phyloP scores from a whole-genome alignment of 2,113 vertebrate genomes.

The Rhodinocichla rosea region DNA sequence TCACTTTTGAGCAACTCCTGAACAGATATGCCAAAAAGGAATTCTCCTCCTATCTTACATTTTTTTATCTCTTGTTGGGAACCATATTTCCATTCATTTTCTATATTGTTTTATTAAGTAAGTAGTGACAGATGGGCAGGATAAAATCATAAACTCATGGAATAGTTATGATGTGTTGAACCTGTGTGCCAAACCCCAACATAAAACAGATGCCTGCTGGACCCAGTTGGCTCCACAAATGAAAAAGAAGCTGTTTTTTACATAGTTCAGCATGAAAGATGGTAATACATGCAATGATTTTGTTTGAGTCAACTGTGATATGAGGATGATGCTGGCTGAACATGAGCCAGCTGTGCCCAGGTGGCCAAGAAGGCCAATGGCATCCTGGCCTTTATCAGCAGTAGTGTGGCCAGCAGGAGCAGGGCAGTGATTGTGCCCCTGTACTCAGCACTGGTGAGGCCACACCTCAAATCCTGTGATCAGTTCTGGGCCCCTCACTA shows the following conservation, averaged over 20 bases:
- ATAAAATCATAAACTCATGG: neutral
- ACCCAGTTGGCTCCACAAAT: neutral
- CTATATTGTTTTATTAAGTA: neutral
- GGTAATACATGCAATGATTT: neutral
- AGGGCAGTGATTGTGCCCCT: fast-evolving
- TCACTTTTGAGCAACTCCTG: neutral
- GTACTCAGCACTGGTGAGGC: fast-evolving
- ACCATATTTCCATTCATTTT: neutral
- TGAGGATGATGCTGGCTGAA: neutral
- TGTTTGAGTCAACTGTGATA: neutral
- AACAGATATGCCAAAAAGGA: neutral
- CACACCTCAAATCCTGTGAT: fast-evolving
- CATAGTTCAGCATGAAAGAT: neutral
- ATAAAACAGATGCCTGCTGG: neutral
- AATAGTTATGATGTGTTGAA: neutral
- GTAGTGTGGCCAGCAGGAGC: neutral
- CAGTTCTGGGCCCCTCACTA: neutral
- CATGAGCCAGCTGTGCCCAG: neutral
- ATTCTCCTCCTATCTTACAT: neutral
- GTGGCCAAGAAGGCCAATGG: neutral
- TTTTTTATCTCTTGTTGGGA: neutral
- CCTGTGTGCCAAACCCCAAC: neutral
- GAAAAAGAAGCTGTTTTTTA: neutral
- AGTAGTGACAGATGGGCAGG: neutral
- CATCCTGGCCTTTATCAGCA: neutral